Percentiles rank a stretch among this genome's conserved stretches.
Conservation (phyloP, 2,888 invertebrate species). For the Dasysyrphus albostriatus region DNA sequence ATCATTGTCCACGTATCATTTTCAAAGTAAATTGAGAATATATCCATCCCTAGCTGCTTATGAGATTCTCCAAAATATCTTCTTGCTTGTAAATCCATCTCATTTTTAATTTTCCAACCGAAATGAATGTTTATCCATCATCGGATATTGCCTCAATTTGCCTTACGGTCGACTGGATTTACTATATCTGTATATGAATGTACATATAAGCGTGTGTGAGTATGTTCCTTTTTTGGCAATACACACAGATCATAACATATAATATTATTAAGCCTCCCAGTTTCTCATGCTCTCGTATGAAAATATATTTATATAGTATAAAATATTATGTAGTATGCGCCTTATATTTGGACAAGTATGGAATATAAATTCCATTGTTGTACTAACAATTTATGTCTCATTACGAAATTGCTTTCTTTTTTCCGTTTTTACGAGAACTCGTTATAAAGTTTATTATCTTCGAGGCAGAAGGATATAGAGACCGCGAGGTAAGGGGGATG, state of each 20-base stretch:
- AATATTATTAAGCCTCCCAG: slow-evolving; percentile 30
- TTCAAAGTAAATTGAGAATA: slow-evolving; percentile 21
- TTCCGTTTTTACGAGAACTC: slow-evolving; percentile 33
- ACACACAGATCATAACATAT: slow-evolving; percentile 27
- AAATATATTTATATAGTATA: not conserved
- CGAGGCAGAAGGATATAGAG: not conserved
- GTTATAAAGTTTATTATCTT: slow-evolving; percentile 47
- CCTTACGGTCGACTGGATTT: slow-evolving; percentile 50
- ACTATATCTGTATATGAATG: not conserved
- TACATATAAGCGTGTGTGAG: not conserved
- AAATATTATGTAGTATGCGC: slow-evolving; percentile 10
- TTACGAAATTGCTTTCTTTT: slow-evolving; percentile 46
- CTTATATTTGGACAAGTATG: slow-evolving; percentile 37
- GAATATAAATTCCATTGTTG: slow-evolving; percentile 45
- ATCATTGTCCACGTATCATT: slow-evolving; percentile 30
- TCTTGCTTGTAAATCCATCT: slow-evolving; percentile 50
- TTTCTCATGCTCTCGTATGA: slow-evolving; percentile 17
- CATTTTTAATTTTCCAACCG: slow-evolving; percentile 71
- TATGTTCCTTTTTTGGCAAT: slow-evolving; percentile 1
- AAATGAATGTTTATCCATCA: slow-evolving; percentile 71
- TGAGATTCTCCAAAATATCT: slow-evolving; percentile 8
- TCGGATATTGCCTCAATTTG: slow-evolving; percentile 65
- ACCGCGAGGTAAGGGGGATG: not conserved
- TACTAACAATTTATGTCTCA: slow-evolving; percentile 47
- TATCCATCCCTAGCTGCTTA: not conserved